Conservation (phyloP, 2,113 vertebrate genomes). For the Talpa occidentalis region DNA sequence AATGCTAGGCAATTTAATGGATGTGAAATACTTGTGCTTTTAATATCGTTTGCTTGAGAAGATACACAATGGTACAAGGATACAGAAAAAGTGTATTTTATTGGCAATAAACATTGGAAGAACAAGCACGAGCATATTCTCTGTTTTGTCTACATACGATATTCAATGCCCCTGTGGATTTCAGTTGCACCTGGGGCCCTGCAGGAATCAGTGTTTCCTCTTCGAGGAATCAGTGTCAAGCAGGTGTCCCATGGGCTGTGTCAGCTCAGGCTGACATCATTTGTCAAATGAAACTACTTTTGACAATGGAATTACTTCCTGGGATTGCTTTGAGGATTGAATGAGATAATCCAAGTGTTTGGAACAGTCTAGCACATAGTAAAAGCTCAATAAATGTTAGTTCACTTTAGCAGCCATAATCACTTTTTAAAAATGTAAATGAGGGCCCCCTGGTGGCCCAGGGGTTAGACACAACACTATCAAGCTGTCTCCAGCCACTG, state of each 20-base stretch:
- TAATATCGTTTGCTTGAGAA: neutral
- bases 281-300: neutral
- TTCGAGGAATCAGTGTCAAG: neutral
- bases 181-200: fast-evolving
- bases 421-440: neutral
- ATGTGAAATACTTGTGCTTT: neutral
- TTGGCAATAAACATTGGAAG: neutral
- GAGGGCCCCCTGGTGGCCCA: too few relatives aligned
- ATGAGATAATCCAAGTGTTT: neutral
- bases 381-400: neutral
- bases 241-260: neutral
- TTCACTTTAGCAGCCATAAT: neutral
- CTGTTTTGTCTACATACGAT: neutral
- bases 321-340: neutral
- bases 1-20: neutral
- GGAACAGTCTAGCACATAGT: neutral
- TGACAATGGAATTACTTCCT: too few relatives aligned
- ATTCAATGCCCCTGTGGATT: neutral
- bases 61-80: neutral
- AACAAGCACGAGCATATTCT: neutral
- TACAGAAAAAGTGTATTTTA: neutral
- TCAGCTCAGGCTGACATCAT: neutral
- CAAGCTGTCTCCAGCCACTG: too few relatives aligned
- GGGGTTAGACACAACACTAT: too few relatives aligned
- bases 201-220: neutral